Evolutionary conservation across 2,113 vertebrate species (phyloP).

Genomic region (Uria aalge): DNA sequence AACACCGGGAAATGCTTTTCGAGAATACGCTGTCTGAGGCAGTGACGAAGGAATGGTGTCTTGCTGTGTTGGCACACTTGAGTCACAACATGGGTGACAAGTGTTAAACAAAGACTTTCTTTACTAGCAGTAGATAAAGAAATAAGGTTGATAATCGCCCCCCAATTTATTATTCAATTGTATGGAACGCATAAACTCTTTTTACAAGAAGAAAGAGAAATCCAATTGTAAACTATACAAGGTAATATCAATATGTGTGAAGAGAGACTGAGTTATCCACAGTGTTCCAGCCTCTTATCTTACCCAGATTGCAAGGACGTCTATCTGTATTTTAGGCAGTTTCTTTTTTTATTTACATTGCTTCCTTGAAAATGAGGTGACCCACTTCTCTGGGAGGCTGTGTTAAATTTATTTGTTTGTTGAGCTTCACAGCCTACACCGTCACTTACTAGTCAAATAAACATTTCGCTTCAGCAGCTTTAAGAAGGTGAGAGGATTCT

Average conservation of each 20-base stretch:
- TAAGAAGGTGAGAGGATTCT: not conserved
- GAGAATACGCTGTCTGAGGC: not conserved
- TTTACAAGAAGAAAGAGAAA: not conserved
- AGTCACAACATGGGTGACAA: not conserved
- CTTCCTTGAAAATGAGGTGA: slow-evolving; percentile 2
- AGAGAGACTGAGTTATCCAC: not conserved
- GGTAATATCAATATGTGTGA: not conserved
- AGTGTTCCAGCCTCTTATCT: not conserved
- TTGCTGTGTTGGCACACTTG: not conserved
- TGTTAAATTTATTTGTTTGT: slow-evolving; percentile 24
- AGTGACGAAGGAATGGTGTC: not conserved
- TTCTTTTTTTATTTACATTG: not conserved
- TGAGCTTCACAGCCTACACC: not conserved
- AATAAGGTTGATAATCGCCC: not conserved
- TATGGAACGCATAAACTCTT: not conserved
- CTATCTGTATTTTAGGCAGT: not conserved
- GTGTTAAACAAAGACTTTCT: not conserved
- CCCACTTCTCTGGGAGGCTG: slow-evolving; percentile 4
- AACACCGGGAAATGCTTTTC: not conserved
- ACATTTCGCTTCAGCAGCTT: not conserved
- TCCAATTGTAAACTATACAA: not conserved
- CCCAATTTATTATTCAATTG: not conserved
- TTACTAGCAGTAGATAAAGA: not conserved
- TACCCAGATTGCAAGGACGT: not conserved
- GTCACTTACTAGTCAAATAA: not conserved